Percentiles rank a stretch among this genome's conserved stretches.
phyloP scores from a whole-genome alignment of 2,113 vertebrate species.

The Crotalus viridis region DNA sequence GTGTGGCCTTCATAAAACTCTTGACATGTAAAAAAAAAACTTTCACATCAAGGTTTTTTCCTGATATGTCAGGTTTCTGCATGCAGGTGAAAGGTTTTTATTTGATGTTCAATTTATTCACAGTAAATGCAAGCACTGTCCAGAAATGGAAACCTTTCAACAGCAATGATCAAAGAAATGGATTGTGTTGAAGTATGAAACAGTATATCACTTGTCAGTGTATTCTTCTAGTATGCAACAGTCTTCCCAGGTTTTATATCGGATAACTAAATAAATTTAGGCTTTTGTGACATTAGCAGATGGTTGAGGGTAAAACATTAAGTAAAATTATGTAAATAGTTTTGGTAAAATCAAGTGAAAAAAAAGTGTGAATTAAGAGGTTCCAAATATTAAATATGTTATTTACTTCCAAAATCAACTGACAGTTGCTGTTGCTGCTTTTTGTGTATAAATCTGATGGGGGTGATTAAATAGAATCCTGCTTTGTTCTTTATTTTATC shows the following conservation, averaged over 20 bases:
- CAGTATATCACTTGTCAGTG: slow-evolving; percentile 7
- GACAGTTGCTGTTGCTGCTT: neutral
- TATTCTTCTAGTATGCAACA: neutral
- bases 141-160: slow-evolving; percentile 11
- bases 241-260: neutral
- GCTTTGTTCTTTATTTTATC: neutral
- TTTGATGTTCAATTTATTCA: slow-evolving; percentile 28
- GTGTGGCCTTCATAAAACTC: neutral
- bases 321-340: neutral
- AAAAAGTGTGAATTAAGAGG: neutral
- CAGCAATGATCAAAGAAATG: slow-evolving; percentile 18
- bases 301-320: neutral
- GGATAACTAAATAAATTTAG: neutral
- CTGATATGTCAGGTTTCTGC: neutral
- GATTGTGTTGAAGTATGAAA: slow-evolving; percentile 20
- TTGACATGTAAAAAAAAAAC: neutral
- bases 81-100: slow-evolving; percentile 23
- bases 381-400: neutral
- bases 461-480: neutral
- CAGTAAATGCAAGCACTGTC: neutral
- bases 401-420: neutral
- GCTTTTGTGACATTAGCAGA: neutral
- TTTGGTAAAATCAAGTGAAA: neutral
- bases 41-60: neutral
- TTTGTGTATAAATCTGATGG: neutral